Conservation (phyloP, 2,113 vertebrate genomes). For the Gobio gobio region DNA sequence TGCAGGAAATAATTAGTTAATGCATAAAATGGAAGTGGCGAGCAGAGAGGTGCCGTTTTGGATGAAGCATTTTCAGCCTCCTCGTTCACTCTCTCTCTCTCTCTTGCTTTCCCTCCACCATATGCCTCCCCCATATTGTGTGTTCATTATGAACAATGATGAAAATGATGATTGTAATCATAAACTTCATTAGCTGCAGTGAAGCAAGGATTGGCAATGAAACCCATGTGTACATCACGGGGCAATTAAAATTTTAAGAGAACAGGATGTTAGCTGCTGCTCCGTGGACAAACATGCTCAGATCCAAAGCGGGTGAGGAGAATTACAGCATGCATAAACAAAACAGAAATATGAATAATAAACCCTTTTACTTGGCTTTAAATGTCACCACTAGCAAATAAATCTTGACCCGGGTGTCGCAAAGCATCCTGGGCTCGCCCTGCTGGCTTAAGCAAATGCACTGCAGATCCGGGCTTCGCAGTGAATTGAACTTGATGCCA, state of each 20-base stretch:
- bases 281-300: neutral
- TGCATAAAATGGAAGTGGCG: slow-evolving; percentile 16
- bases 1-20: slow-evolving; percentile 42
- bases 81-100: neutral
- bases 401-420: slow-evolving; percentile 1
- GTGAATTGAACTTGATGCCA: slow-evolving; percentile 31
- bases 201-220: slow-evolving; percentile 31
- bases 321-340: neutral
- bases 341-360: neutral
- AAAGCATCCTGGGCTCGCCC: neutral
- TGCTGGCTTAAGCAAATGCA: neutral
- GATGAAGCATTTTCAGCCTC: neutral
- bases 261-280: neutral
- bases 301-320: neutral
- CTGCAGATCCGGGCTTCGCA: slow-evolving; percentile 29
- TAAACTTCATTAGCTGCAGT: slow-evolving; percentile 33
- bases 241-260: slow-evolving; percentile 6
- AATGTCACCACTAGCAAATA: neutral
- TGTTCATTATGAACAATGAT: slow-evolving; percentile 27
- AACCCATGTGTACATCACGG: neutral
- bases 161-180: slow-evolving; percentile 25
- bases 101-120: neutral
- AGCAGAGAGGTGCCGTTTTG: neutral
- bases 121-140: slow-evolving; percentile 34
- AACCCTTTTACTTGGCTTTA: neutral